A percentile compares a stretch with the other conserved stretches of the same genome.
phyloP scores from a whole-genome alignment of 2,888 invertebrate genomes.

The Ennomos erosarius region DNA sequence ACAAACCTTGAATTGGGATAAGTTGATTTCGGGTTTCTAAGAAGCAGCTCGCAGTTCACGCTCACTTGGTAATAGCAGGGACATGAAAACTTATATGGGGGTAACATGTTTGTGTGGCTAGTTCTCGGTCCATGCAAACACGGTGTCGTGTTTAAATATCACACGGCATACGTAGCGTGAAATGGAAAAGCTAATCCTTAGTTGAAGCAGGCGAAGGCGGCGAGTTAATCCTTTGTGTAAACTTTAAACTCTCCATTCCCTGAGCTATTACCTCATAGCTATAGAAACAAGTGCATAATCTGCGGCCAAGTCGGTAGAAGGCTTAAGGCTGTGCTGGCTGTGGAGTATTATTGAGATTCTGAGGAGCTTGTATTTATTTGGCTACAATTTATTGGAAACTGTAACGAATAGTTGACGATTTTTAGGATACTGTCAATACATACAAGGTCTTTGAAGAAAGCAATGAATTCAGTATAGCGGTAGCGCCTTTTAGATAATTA shows the following conservation, averaged over 20 bases:
- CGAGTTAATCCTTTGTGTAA: constrained; percentile 72
- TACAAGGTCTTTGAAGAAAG: no score
- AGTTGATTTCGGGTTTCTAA: constrained; percentile 14
- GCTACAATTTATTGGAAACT: constrained; percentile 3
- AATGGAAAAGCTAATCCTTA: constrained; percentile 56
- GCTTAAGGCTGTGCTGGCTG: neutral
- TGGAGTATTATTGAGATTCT: constrained; percentile 4
- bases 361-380: constrained; percentile 8
- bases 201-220: constrained; percentile 47
- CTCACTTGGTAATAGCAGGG: constrained; percentile 6
- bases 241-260: constrained; percentile 76
- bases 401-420: no score
- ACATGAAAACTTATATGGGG: constrained; percentile 1
- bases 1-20: constrained; percentile 16
- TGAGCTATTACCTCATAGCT: constrained; percentile 51
- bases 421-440: no score
- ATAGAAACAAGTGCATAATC: constrained; percentile 54
- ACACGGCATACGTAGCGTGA: constrained; percentile 35
- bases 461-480: no score
- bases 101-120: neutral
- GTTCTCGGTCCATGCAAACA: constrained; percentile 8
- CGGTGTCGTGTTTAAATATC: constrained; percentile 36
- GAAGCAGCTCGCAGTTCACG: constrained; percentile 4
- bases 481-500: no score
- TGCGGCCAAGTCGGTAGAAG: constrained; percentile 36